These are phyloP conservation scores for Neomorphus geoffroyi DNA, from an alignment of 2,797 vertebrate species.

Conservation along the genomic window DNA sequence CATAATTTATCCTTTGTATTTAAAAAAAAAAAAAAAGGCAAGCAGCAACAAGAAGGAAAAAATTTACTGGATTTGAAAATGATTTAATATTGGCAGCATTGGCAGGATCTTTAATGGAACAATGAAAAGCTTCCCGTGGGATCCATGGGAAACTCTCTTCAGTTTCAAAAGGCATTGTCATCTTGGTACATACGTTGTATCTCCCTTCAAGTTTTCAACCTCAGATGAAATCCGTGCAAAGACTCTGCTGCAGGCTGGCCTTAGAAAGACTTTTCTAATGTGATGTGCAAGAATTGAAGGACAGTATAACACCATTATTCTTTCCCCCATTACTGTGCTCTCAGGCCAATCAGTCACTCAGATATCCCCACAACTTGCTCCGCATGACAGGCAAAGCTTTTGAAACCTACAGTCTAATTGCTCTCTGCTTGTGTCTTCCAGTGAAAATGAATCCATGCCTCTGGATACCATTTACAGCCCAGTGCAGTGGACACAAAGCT, in stretches of 20 bases:
- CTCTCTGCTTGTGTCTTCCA: background rate
- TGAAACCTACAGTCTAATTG: background rate
- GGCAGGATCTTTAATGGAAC: background rate
- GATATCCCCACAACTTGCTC: background rate
- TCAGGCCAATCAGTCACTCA: background rate
- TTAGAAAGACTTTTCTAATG: background rate
- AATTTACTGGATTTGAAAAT: background rate
- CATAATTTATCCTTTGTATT: background rate
- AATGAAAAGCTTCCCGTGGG: background rate
- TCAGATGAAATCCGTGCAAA: background rate
- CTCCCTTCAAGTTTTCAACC: background rate
- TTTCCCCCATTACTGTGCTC: background rate
- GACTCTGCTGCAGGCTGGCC: background rate
- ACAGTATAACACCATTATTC: background rate
- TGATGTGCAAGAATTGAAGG: background rate
- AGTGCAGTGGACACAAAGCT: background rate
- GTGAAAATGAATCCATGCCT: background rate
- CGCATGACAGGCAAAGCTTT: background rate
- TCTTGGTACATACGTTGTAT: background rate
- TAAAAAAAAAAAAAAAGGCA: background rate
- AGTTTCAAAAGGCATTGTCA: background rate
- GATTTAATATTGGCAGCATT: background rate
- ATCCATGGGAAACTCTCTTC: background rate
- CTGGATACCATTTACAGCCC: background rate
- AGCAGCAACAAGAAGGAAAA: background rate